Evolutionary conservation across 2,113 vertebrate genomes (phyloP).

Genomic region (Burhinus oedicnemus): DNA sequence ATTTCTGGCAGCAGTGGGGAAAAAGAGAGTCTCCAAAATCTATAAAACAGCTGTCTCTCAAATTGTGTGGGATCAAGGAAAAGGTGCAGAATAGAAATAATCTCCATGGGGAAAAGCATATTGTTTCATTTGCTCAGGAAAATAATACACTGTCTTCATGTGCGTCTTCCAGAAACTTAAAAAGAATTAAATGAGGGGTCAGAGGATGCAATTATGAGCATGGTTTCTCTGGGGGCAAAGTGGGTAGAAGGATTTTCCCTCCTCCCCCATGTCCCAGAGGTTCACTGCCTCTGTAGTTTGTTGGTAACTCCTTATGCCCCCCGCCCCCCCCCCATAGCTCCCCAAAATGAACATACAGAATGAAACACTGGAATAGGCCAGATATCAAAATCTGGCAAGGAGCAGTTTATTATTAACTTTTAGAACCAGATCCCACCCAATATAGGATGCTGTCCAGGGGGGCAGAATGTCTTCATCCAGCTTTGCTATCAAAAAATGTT

Average conservation of each 20-base stretch:
- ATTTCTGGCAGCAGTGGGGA: neutral
- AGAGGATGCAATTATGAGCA: neutral
- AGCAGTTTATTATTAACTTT: neutral
- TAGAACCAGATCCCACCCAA: neutral
- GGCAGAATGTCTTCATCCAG: neutral
- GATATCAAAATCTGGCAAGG: neutral
- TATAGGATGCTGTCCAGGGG: neutral
- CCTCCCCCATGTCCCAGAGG: neutral
- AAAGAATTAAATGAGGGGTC: neutral
- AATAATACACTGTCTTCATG: neutral
- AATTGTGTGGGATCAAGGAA: neutral
- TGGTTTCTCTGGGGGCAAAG: neutral
- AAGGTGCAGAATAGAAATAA: neutral
- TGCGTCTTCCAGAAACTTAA: neutral
- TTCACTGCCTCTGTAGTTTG: neutral
- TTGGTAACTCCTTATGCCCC: neutral
- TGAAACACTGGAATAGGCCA: neutral
- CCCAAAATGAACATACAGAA: neutral
- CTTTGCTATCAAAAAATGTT: neutral
- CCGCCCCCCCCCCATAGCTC: fast-evolving
- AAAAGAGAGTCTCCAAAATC: neutral
- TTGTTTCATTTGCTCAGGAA: neutral
- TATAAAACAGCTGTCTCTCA: neutral
- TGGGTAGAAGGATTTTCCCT: neutral
- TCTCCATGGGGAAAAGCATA: neutral